Evolutionary conservation across 2,888 invertebrate genomes (phyloP).

Genomic region (Itoplectis maculator): DNA sequence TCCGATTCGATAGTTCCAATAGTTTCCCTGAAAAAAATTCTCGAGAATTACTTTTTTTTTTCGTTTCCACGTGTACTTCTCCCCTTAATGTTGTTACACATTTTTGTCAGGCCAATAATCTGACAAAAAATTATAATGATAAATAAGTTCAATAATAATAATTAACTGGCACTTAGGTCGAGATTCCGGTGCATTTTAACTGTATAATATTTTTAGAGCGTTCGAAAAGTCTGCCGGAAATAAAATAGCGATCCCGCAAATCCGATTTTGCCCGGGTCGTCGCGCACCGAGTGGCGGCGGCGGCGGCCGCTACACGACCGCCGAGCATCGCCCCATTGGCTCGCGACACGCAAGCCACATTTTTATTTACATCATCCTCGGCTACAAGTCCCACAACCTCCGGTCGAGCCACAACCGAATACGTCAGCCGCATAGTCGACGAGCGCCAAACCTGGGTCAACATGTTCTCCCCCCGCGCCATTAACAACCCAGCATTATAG

Average conservation of each 20-base stretch:
- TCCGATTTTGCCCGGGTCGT: background rate
- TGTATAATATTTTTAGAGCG: background rate
- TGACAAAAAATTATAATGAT: no score
- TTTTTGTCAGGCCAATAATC: no score
- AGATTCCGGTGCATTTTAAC: background rate
- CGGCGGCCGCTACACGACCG: background rate
- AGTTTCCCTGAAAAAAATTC: no score
- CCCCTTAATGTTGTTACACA: no score
- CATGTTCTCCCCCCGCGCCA: background rate
- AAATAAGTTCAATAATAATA: no score
- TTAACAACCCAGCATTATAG: background rate
- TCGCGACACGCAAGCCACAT: background rate
- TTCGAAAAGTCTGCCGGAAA: background rate
- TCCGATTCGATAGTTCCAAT: no score
- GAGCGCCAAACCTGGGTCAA: background rate
- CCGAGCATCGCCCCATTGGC: background rate
- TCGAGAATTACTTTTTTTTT: no score
- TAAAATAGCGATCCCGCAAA: background rate
- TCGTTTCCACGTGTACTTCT: no score
- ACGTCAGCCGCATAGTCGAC: background rate
- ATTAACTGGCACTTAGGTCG: no score
- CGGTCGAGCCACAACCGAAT: background rate
- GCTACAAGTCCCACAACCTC: background rate
- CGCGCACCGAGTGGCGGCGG: no score
- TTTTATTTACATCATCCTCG: slow-evolving; percentile 14